Base-by-base conservation (phyloP, 2,113 vertebrate species). In the Copsychus sechellarum region DNA sequence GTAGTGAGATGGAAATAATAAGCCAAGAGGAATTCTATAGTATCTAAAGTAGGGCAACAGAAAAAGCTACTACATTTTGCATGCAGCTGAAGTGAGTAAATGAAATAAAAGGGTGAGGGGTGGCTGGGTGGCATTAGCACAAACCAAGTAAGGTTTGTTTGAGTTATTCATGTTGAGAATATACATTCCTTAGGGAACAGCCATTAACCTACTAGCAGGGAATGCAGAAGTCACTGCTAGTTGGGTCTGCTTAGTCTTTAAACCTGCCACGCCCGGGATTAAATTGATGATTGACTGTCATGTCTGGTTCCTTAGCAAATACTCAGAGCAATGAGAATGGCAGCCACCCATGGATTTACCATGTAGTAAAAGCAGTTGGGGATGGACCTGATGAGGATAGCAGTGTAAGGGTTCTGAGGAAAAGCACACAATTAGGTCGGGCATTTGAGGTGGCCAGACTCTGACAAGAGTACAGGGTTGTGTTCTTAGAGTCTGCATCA, bases 311-410 rank as follows among this genome's bases (percentile, higher is more conserved):
- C 26, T 36, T 79, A 85, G 42, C 26, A 62, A 69, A 12, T 71
- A n/a, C 33, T 62, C 11, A 12, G 29, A 72, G 43, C 20, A 48
- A 17, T 0, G 3, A 78, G 26, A 61, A 48, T 4, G 3, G 34
- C 13, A 95, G 57, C 51, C 69, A 87, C 1, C 18, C 0, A 0
- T 50, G 24, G n/a, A 12, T 66, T 60, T 81, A 48, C 14, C 1
- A 1, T 16, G 24, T n/a, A 40, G 67, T 29, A 58, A 58, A 58
- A 71, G 21, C 34, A 53, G 3, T 4, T 73, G n/a, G 28, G 61
- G 36, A 24, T 53, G 40, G 40, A 45, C 10, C 15, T 71, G 28
- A 14, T 29, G 64, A 83, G 16, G 8, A 16, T 2, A 47, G 69
- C 34, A 62, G 8, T 18, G 19, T 60, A 45, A 45, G 14, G 47